Evolutionary conservation across 30 jellyfish, hydroid and myxozoan species (phyloP), one percentile per base, ranked within the genome.

Genomic region (Sanderia malayensis): DNA sequence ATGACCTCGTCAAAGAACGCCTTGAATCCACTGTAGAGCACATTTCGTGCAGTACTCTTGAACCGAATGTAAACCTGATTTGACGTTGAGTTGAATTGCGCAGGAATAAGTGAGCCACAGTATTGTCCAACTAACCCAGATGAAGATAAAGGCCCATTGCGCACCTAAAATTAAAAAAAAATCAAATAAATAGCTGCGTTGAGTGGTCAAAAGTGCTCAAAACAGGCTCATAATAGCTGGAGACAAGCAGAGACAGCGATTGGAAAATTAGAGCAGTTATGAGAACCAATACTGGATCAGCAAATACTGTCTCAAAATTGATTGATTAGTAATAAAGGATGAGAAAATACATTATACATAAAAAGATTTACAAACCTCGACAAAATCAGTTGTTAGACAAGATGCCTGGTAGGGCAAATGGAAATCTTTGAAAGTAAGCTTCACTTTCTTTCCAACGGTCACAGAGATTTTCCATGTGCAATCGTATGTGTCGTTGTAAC

Each of bases 401-500:
- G 80, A 46, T 9, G 85, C 23, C 1, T 44, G 23, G 23, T 70
- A 44, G 17, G 80, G 85, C 46, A 82, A 55, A 19, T 68, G 87
- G 66, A 82, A 82, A 28, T 71, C 83, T 1, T 71, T 33, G 73
- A 82, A 82, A 26, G 23, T 57, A n/a, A 82, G 47, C 27, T 46
- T 17, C 19, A 82, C 73, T 25, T 73, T 24, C 80, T 71, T 82
- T 31, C 83, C 86, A 46, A 65, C 71, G 2, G 70, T 21, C 18
- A 73, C 94, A 18, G 94, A 71, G 57, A 82, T 82, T 22, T 30
- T 82, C 94, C 94, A 82, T 61, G 52, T 64, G 61, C 94, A 82
- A 58, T 82, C 82, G 22, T 67, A 82, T 4, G 70, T 31, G 32
- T 71, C 94, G 22, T 45, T 82, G 69, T 82, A 82, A 8, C 86